Percentiles rank a stretch among this genome's conserved stretches.
Evolutionary conservation across 23 tunicate genomes (phyloP).

Genomic region (Trididemnum clinides): DNA sequence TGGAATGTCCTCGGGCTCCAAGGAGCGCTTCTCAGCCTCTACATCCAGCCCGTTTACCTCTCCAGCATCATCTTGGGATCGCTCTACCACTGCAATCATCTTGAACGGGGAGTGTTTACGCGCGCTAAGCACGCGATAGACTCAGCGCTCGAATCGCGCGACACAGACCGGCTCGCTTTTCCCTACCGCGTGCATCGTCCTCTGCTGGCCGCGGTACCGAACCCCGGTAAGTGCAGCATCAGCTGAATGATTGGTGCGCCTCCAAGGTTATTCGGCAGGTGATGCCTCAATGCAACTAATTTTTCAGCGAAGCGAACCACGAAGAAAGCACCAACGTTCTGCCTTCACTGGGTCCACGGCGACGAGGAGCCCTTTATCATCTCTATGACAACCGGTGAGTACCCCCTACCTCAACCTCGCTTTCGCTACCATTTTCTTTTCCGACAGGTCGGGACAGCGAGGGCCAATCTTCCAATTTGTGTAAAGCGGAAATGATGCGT

Average conservation of each 20-base stretch:
- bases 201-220: slow-evolving; percentile 61
- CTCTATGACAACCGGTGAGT: slow-evolving; percentile 59
- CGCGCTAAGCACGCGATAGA: slow-evolving; percentile 63
- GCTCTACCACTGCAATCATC: slow-evolving; percentile 72
- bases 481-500: slow-evolving; percentile 66
- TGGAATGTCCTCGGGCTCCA: slow-evolving; percentile 91
- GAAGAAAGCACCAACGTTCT: slow-evolving; percentile 79
- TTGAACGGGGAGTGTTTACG: slow-evolving; percentile 55
- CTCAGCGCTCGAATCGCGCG: not conserved
- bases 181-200: slow-evolving; percentile 62
- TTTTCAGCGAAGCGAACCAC: slow-evolving; percentile 47
- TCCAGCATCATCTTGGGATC: slow-evolving; percentile 79
- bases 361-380: slow-evolving; percentile 32
- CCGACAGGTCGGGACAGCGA: slow-evolving; percentile 58
- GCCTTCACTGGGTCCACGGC: slow-evolving; percentile 72
- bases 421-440: too few species aligned
- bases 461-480: slow-evolving; percentile 46
- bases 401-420: too few species aligned
- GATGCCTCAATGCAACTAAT: too few species aligned
- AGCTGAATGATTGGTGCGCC: not conserved
- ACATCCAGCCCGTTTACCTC: slow-evolving; percentile 81
- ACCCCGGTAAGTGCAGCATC: slow-evolving; percentile 51
- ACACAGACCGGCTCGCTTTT: not conserved
- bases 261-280: too few species aligned
- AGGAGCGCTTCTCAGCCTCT: slow-evolving; percentile 74